phyloP scores from a whole-genome alignment of 2,888 invertebrate genomes.

The Xylota sylvarum region DNA sequence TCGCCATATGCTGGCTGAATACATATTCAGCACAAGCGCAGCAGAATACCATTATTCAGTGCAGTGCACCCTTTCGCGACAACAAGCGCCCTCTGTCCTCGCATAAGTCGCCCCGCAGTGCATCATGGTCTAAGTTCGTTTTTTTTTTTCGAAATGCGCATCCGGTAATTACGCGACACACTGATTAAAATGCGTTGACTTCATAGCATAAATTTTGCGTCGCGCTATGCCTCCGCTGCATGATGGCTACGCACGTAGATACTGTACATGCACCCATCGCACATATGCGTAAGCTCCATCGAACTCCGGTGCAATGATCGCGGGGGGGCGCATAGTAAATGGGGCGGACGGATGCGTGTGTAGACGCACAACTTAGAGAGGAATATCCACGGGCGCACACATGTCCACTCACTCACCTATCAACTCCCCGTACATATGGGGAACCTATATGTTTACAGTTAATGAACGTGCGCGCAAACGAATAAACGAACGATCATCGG shows the following conservation, averaged over 20 bases:
- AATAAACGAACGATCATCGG: slow-evolving; percentile 65
- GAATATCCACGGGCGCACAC: slow-evolving; percentile 46
- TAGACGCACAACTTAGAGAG: slow-evolving; percentile 48
- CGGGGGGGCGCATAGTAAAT: slow-evolving; percentile 72
- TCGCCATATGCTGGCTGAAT: slow-evolving; percentile 43
- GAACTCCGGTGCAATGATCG: slow-evolving; percentile 67
- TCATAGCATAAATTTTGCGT: slow-evolving; percentile 78
- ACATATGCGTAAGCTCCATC: slow-evolving; percentile 46
- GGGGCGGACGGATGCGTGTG: slow-evolving; percentile 70
- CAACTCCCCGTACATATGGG: slow-evolving; percentile 39
- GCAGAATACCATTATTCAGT: slow-evolving; percentile 43
- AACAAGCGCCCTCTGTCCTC: slow-evolving; percentile 55
- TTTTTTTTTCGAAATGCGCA: slow-evolving; percentile 78
- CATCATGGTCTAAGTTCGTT: slow-evolving; percentile 6
- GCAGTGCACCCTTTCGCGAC: slow-evolving; percentile 49
- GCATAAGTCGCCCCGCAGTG: slow-evolving; percentile 3
- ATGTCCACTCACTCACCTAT: slow-evolving; percentile 59
- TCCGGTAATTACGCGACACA: slow-evolving; percentile 85
- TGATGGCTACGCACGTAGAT: slow-evolving; percentile 54
- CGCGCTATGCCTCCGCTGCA: slow-evolving; percentile 50
- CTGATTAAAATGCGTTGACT: slow-evolving; percentile 84
- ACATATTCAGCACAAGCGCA: slow-evolving; percentile 46
- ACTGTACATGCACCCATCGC: slow-evolving; percentile 8
- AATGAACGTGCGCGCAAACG: slow-evolving; percentile 75
- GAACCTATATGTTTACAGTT: slow-evolving; percentile 75